These are phyloP conservation scores for Tridacna crocea DNA, from an alignment of 2,888 invertebrate species.

Conservation along the genomic window DNA sequence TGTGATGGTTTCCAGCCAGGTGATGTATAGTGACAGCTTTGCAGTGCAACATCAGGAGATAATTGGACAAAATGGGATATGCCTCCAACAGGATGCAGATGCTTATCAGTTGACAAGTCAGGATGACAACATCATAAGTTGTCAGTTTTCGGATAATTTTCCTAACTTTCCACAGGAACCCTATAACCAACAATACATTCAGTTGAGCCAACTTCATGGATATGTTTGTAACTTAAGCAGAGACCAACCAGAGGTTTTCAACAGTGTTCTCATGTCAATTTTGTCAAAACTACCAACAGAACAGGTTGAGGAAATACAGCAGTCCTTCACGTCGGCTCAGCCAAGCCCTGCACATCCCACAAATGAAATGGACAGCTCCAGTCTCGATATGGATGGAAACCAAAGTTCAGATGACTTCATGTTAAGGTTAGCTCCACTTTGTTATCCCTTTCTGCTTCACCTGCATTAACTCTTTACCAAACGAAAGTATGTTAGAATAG, in stretches of 20 bases:
- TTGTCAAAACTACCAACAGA: not conserved
- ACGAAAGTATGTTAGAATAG: no score
- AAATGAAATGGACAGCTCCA: slow-evolving; percentile 17
- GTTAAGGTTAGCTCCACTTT: not conserved
- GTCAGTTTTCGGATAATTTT: not conserved
- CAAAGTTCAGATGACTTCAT: not conserved
- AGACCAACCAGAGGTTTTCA: not conserved
- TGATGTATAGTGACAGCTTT: not conserved
- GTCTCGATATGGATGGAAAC: not conserved
- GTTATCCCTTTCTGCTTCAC: not conserved
- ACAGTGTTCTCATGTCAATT: not conserved
- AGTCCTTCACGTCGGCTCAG: not conserved
- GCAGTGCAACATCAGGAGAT: not conserved
- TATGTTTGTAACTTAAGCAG: not conserved
- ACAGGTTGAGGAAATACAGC: slow-evolving; percentile 4
- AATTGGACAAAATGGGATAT: not conserved
- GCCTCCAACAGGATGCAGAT: not conserved
- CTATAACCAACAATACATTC: not conserved
- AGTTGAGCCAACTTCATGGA: not conserved
- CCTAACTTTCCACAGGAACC: not conserved
- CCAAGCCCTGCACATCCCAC: slow-evolving; percentile 3
- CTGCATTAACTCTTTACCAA: no score
- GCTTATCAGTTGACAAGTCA: not conserved
- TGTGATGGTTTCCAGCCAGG: not conserved
- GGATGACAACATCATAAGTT: not conserved